Percentiles rank a stretch among this genome's conserved stretches.
These are phyloP conservation scores for Diabrotica balteata DNA, from an alignment of 2,888 invertebrate genomes.

Conservation along the genomic window DNA sequence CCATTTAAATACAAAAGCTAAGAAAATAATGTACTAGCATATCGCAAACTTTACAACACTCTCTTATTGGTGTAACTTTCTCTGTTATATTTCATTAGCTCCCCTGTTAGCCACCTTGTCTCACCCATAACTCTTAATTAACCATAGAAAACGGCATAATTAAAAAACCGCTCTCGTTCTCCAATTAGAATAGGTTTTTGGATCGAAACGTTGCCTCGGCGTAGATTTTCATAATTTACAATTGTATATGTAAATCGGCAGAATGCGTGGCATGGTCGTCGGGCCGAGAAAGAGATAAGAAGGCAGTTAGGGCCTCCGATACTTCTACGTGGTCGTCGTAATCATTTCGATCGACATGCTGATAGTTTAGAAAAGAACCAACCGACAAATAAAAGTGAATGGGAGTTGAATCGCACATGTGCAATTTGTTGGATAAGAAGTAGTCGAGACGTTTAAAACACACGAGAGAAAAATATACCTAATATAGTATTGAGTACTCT, in stretches of 20 bases:
- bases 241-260: conserved; percentile 56
- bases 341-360: conserved; percentile 56
- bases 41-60: too few species aligned
- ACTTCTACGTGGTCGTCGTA: conserved; percentile 51
- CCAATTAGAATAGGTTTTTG: conserved; percentile 6
- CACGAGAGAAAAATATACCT: background rate
- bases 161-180: too few species aligned
- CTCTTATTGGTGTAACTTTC: too few species aligned
- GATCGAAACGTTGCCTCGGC: background rate
- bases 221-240: conserved; percentile 56
- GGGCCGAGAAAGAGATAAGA: conserved; percentile 39
- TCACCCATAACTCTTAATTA: too few species aligned
- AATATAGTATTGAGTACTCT: background rate
- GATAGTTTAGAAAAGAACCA: conserved; percentile 50
- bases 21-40: too few species aligned
- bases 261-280: conserved; percentile 11
- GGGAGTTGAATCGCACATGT: too few species aligned
- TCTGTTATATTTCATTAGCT: too few species aligned
- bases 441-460: too few species aligned
- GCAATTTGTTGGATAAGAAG: too few species aligned
- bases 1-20: too few species aligned
- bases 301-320: conserved; percentile 21
- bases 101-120: too few species aligned
- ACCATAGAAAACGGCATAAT: too few species aligned
- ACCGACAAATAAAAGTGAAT: conserved; percentile 15